Conservation (phyloP, 2,888 invertebrate genomes). For the Tetranychus piercei region DNA sequence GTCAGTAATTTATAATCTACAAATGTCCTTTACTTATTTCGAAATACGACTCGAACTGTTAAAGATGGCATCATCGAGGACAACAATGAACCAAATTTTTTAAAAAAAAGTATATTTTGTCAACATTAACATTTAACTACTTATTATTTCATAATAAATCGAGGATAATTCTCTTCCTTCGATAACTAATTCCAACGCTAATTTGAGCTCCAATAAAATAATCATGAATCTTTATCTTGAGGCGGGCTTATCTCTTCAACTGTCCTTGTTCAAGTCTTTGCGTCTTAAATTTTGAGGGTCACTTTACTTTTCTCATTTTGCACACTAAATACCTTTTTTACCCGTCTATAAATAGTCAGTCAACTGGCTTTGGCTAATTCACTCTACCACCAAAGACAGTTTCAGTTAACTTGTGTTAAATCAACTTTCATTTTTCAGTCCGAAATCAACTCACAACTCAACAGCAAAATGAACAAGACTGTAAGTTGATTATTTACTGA, state of each 20-base stretch:
- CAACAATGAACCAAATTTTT: too few species aligned
- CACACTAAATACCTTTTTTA: background rate
- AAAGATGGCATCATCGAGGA: too few species aligned
- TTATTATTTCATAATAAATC: too few species aligned
- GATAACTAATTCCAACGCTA: too few species aligned
- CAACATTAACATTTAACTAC: too few species aligned
- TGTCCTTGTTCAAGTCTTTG: background rate
- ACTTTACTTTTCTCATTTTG: background rate
- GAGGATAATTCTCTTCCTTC: too few species aligned
- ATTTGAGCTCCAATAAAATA: too few species aligned
- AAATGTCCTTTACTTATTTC: too few species aligned
- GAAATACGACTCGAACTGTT: too few species aligned
- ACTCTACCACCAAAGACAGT: background rate
- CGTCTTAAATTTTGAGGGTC: background rate
- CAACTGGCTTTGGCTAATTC: background rate
- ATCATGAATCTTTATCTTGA: background rate
- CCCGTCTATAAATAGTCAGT: constrained; percentile 4
- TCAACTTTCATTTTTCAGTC: background rate
- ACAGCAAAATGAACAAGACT: background rate
- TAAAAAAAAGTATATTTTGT: too few species aligned
- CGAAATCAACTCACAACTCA: background rate
- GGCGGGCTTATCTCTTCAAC: constrained; percentile 2
- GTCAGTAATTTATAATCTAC: too few species aligned
- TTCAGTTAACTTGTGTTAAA: background rate
- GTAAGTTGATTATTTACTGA: background rate